Conservation (phyloP, 2,888 invertebrate species). For the Empis livida region DNA sequence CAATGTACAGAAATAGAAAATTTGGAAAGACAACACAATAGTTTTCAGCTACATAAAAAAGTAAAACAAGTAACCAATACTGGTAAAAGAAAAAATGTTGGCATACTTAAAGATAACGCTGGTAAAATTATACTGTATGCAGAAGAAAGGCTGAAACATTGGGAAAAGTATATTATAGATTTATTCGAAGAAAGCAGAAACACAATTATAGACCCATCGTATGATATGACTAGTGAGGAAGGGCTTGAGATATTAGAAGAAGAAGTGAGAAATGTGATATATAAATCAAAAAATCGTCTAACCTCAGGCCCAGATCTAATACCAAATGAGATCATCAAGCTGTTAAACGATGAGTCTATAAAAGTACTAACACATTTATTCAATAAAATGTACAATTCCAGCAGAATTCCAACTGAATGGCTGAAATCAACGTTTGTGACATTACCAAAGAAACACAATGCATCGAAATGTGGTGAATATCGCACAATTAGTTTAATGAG, state of each 20-base stretch:
- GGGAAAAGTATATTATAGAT: background rate
- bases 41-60: background rate
- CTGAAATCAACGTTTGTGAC: background rate
- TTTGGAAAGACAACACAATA: background rate
- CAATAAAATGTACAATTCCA: background rate
- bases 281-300: background rate
- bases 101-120: background rate
- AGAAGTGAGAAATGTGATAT: background rate
- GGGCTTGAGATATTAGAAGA: background rate
- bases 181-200: background rate
- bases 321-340: background rate
- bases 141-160: background rate
- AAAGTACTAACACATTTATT: background rate
- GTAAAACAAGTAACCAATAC: background rate
- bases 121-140: background rate
- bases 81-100: background rate
- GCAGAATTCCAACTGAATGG: background rate
- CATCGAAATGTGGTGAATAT: background rate
- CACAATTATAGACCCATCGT: background rate
- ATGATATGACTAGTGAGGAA: background rate
- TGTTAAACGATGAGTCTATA: background rate
- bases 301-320: background rate
- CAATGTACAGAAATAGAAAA: background rate
- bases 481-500: background rate
- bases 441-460: background rate